Conservation (phyloP, 2,888 invertebrate genomes). For the Netelia inedita region DNA sequence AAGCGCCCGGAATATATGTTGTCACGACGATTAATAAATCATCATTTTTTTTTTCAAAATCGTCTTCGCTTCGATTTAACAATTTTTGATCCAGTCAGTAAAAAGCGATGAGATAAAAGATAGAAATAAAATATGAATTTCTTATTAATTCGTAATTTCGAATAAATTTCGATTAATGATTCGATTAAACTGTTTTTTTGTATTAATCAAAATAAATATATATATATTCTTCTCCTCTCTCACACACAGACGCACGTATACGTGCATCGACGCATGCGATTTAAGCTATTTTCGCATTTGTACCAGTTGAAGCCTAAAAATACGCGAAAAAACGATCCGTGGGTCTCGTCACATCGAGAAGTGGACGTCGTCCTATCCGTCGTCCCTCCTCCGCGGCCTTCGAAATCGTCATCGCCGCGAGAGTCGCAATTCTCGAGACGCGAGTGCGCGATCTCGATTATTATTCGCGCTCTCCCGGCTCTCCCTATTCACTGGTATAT, state of each 20-base stretch:
- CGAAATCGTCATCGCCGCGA: constrained; percentile 25
- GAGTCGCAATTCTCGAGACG: constrained; percentile 22
- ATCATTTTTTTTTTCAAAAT: not conserved
- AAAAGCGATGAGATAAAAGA: too few species aligned
- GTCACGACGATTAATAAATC: too few species aligned
- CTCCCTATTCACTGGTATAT: constrained; percentile 28
- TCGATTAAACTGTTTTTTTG: too few species aligned
- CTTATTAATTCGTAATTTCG: too few species aligned
- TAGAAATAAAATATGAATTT: too few species aligned
- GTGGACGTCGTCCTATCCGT: constrained; percentile 3
- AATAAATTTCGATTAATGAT: too few species aligned
- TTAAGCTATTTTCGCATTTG: constrained; percentile 27
- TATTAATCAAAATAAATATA: too few species aligned
- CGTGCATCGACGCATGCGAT: too few species aligned
- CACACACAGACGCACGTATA: too few species aligned
- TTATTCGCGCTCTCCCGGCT: constrained; percentile 32
- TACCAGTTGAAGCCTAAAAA: constrained; percentile 34
- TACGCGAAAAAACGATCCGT: constrained; percentile 46
- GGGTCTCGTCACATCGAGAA: constrained; percentile 19
- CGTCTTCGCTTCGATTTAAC: not conserved
- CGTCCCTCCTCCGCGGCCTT: constrained; percentile 8
- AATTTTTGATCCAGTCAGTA: too few species aligned
- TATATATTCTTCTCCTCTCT: not conserved
- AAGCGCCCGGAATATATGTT: too few species aligned
- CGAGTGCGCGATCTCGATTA: constrained; percentile 56